Base-by-base conservation (phyloP, 2,888 invertebrate species). In the Melanchra persicariae region DNA sequence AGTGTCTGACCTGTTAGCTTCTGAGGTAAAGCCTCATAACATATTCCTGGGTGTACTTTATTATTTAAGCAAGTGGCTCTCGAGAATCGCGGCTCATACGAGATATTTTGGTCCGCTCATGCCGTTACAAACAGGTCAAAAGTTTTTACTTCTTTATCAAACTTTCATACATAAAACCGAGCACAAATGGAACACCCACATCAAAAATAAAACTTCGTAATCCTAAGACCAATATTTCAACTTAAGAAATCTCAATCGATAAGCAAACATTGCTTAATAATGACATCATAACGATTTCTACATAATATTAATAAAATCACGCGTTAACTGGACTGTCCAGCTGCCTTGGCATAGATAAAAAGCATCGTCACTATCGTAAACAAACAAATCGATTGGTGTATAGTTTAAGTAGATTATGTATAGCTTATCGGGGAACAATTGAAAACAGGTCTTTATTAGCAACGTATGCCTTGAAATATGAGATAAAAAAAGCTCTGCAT, bases 321-420 rank as follows among this genome's bases (percentile, higher is more conserved):
- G n/a, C 24, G 57, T 9, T 51, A 52, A 43, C 30, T 22, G 49
- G 67, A 45, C 37, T 34, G 58, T 51, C 77, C 58, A 47, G 52
- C 70, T 47, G 12, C 81, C 79, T 81, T 82, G 79, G 69, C 83
- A 82, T 62, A 67, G 62, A 75, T 79, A 51, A 64, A 61, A 62
- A 57, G 37, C 58, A 60, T 24, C 47, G 61, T 47, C 40, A 61
- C 47, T 71, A 62, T 70, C 54, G 61, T 74, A 68, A 79, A 82
- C 61, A 75, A 74, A 82, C 71, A 79, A 49, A 72, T 70, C 60
- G 60, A 75, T n/a, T 66, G 66, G 72, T 64, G 49, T 54, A 63
- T 40, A 10, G 19, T 51, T 19, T 55, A 51, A 51, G 17, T 51
- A 51, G 60, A 70, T 68, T 52, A 58, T 34, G n/a, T 45, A 70